These are phyloP conservation scores for Epinotia ramella DNA, from an alignment of 2,888 invertebrate species.

Conservation along the genomic window DNA sequence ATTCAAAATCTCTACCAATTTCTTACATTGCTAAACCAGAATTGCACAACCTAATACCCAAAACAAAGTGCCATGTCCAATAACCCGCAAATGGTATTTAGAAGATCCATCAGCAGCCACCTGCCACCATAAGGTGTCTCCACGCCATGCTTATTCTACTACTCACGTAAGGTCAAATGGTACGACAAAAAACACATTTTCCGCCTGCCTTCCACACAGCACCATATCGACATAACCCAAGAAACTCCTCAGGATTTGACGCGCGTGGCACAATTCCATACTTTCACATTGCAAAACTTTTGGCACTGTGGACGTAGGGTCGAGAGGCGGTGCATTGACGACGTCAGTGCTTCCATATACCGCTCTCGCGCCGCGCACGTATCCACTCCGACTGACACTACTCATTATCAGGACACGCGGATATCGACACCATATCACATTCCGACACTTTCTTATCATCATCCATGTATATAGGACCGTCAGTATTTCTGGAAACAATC, in stretches of 20 bases:
- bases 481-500: slow-evolving; percentile 67
- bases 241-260: slow-evolving; percentile 77
- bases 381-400: slow-evolving; percentile 67
- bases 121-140: slow-evolving; percentile 61
- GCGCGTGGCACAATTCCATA: slow-evolving; percentile 83
- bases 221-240: slow-evolving; percentile 56
- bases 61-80: slow-evolving; percentile 52
- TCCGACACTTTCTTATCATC: slow-evolving; percentile 59
- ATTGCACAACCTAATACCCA: slow-evolving; percentile 60
- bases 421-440: slow-evolving; percentile 60
- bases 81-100: slow-evolving; percentile 49
- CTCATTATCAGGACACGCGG: slow-evolving; percentile 65
- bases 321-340: slow-evolving; percentile 76
- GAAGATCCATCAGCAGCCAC: slow-evolving; percentile 54
- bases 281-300: slow-evolving; percentile 86
- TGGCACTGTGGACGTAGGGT: slow-evolving; percentile 80
- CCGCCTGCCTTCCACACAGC: slow-evolving; percentile 57
- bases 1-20: slow-evolving; percentile 33
- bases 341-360: slow-evolving; percentile 81
- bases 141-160: slow-evolving; percentile 58
- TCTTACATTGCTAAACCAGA: slow-evolving; percentile 32
- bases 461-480: slow-evolving; percentile 50
- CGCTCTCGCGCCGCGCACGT: slow-evolving; percentile 77
- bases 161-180: slow-evolving; percentile 70
- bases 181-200: slow-evolving; percentile 67